Percentiles rank a stretch among this genome's conserved stretches.
Evolutionary conservation across 2,113 vertebrate species (phyloP).

Genomic region (Amia ocellicauda): DNA sequence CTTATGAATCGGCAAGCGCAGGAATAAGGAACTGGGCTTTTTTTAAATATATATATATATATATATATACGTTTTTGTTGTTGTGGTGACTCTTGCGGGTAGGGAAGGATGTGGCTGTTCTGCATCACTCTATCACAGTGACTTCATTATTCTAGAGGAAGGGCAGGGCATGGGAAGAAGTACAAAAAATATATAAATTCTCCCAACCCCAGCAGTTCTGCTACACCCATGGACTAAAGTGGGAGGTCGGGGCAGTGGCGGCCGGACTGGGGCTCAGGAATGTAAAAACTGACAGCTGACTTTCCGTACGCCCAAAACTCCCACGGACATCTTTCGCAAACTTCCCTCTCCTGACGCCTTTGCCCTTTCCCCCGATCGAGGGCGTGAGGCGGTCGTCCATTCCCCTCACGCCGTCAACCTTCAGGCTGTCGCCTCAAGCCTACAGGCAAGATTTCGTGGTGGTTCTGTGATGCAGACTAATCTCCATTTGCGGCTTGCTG

Average conservation of each 20-base stretch:
- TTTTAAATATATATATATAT: too few relatives aligned
- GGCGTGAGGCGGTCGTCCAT: neutral
- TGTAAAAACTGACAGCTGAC: neutral
- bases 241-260: neutral
- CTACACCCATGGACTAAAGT: neutral
- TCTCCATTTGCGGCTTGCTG: constrained; percentile 54
- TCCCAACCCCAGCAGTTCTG: neutral
- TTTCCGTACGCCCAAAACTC: too few relatives aligned
- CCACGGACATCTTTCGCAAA: too few relatives aligned
- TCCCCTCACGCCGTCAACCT: neutral
- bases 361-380: neutral
- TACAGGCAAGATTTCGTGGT: constrained; percentile 33
- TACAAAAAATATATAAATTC: too few relatives aligned
- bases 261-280: neutral
- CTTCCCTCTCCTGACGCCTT: neutral
- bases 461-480: constrained; percentile 53
- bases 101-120: neutral
- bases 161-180: too few relatives aligned
- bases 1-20: too few relatives aligned
- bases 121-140: neutral
- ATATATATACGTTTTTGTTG: too few relatives aligned
- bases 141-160: neutral
- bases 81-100: too few relatives aligned
- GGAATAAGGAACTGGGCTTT: too few relatives aligned
- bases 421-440: neutral